Conservation (phyloP, 2,888 invertebrate genomes). For the Bursaphelenchus okinawaensis region DNA sequence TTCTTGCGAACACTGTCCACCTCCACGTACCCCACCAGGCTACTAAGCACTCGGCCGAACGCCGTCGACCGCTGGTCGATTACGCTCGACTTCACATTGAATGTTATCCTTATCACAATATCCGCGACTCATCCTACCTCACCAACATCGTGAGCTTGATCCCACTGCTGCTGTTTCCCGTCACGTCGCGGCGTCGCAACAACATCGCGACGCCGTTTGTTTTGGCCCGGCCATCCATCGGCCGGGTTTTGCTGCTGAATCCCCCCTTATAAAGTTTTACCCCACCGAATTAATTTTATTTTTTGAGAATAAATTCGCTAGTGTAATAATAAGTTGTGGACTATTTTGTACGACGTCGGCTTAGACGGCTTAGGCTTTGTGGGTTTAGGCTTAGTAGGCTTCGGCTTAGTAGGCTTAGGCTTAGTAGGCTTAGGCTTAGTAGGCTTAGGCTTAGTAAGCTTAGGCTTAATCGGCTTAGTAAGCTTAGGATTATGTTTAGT, state of each 20-base stretch:
- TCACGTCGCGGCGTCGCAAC: background rate
- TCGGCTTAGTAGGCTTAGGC: too few relatives aligned
- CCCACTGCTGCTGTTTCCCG: background rate
- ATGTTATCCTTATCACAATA: background rate
- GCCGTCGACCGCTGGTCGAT: background rate
- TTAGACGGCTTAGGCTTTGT: too few relatives aligned
- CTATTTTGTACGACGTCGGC: too few relatives aligned
- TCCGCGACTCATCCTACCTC: background rate
- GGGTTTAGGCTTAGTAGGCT: too few relatives aligned
- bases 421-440: too few relatives aligned
- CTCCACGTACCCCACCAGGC: constrained; percentile 54
- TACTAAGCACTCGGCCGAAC: constrained; percentile 33
- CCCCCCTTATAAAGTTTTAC: too few relatives aligned
- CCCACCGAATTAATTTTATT: background rate
- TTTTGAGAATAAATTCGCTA: background rate
- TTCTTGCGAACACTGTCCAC: constrained; percentile 55
- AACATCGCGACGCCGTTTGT: too few relatives aligned
- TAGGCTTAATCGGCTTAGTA: too few relatives aligned
- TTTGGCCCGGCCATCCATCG: background rate
- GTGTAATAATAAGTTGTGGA: too few relatives aligned
- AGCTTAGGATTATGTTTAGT: too few relatives aligned
- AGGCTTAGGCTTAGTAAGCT: too few relatives aligned
- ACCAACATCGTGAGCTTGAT: background rate
- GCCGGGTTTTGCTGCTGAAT: background rate
- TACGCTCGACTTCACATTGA: background rate